Base-by-base conservation (phyloP, 2,797 vertebrate genomes). In the Enteromius argenteus region DNA sequence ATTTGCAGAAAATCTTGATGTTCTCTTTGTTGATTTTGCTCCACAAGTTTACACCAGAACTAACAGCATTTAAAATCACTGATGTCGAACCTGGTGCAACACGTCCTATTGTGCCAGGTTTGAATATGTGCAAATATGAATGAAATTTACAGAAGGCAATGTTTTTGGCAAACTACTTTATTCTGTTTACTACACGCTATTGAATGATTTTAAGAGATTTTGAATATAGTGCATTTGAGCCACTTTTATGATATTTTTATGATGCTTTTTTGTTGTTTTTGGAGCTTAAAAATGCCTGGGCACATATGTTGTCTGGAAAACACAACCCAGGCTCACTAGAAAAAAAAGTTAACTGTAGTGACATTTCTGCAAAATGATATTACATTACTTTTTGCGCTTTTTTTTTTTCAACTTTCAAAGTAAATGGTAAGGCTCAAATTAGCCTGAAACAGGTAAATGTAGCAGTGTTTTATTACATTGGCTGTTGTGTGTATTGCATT, bases 211-310 rank as follows among this genome's bases (percentile, higher is more conserved):
- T 10, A 14, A 44, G n/a, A 71, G n/a, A 71, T 71, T 30, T 46
- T 3, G 23, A 49, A 49, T 6, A 53, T 35, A 35, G 17, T 49
- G 69, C 23, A 32, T 73, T 35, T 35, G 3, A 73, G 32, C 2
- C 46, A 51, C 46, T 51, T 74, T 74, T 74, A 32, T 53, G 46
- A 35, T 51, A 32, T 73, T 19, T 21, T 49, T 6, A 10, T 51
- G 17, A 11, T 49, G 27, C 44, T 73, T 73, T 51, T 17, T 73
- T 72, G 44, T 49, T 51, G 23, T 49, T 73, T 73, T 51, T 51
- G 71, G 15, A 49, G 15, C 14, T 27, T 46, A 6, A 27, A 0
- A 4, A 11, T 72, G 8, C 27, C 4, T 73, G 15, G 46, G 5
- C 9, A 21, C 27, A 21, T 13, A 32, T 73, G 27, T 49, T 72